Conservation (phyloP, 2,797 vertebrate genomes). For the Allobates femoralis region DNA sequence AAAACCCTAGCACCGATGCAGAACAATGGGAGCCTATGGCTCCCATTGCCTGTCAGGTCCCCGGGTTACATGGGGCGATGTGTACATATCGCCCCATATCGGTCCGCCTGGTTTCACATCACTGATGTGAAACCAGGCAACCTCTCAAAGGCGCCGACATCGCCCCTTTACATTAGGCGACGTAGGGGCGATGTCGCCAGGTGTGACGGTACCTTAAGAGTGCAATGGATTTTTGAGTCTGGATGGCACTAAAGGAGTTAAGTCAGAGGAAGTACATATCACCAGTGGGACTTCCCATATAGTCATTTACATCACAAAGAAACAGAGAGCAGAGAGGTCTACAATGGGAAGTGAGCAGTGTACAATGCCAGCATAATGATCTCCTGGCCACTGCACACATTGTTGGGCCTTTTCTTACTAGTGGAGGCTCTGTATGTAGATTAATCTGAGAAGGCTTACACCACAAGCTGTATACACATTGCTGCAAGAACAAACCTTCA, state of each 20-base stretch:
- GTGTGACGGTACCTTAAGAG: too few relatives aligned
- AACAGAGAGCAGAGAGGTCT: conserved; percentile 57
- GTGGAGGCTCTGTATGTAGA: conserved; percentile 51
- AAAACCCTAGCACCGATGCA: too few relatives aligned
- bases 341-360: conserved; percentile 21
- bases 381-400: conserved; percentile 51
- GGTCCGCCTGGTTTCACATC: too few relatives aligned
- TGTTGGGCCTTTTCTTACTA: conserved; percentile 38
- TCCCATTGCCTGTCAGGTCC: too few relatives aligned
- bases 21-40: too few relatives aligned
- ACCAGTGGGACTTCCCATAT: conserved; percentile 44
- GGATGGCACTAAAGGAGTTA: conserved; percentile 43
- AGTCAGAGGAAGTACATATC: conserved; percentile 34
- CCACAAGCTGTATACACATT: conserved; percentile 49
- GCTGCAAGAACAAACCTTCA: conserved; percentile 17
- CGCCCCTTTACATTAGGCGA: too few relatives aligned
- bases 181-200: too few relatives aligned
- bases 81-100: too few relatives aligned
- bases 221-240: neutral
- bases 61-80: too few relatives aligned
- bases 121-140: too few relatives aligned
- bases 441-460: conserved; percentile 32
- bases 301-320: conserved; percentile 57
- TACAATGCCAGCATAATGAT: conserved; percentile 54
- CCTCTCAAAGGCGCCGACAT: too few relatives aligned